Evolutionary conservation across 1,140 invertebrate species (phyloP).

Genomic region (Drosophila orena): DNA sequence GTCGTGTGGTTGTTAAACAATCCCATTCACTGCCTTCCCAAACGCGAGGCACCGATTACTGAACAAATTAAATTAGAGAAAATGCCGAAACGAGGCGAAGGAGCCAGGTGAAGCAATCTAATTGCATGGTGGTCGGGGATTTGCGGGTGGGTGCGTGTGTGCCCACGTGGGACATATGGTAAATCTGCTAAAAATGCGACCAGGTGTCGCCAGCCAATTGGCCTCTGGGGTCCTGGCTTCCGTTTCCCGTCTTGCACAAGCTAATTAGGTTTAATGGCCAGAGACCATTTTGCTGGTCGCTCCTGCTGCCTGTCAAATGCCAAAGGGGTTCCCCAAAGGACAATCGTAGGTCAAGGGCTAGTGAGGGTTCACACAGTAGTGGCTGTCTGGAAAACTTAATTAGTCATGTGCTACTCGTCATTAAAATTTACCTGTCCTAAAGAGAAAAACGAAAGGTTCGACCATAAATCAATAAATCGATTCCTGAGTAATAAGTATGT

Average conservation of each 20-base stretch:
- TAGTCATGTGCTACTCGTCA: slow-evolving; percentile 30
- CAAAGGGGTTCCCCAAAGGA: slow-evolving; percentile 37
- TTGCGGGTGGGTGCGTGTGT: slow-evolving; percentile 11
- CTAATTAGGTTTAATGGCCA: slow-evolving; percentile 71
- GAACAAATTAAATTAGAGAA: slow-evolving; percentile 77
- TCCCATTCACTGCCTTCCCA: slow-evolving; percentile 11
- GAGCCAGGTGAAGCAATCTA: slow-evolving; percentile 66
- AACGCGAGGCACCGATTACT: slow-evolving; percentile 59
- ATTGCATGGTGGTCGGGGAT: slow-evolving; percentile 43
- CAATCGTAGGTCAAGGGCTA: slow-evolving; percentile 44
- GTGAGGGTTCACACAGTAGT: slow-evolving; percentile 11
- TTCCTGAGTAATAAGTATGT: not conserved
- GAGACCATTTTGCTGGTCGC: slow-evolving; percentile 37
- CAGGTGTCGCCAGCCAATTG: slow-evolving; percentile 57
- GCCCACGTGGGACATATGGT: slow-evolving; percentile 31
- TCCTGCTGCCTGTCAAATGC: slow-evolving; percentile 22
- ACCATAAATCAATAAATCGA: slow-evolving; percentile 2
- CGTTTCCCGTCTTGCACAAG: slow-evolving; percentile 57
- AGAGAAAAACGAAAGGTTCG: not conserved
- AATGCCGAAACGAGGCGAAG: slow-evolving; percentile 61
- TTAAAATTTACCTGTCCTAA: slow-evolving; percentile 15
- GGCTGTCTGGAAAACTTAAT: slow-evolving; percentile 24
- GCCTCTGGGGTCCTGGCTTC: slow-evolving; percentile 28
- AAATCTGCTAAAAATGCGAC: slow-evolving; percentile 52
- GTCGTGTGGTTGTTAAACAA: slow-evolving; percentile 18